Base-by-base conservation (phyloP, 2,797 vertebrate genomes). In the Novumbra hubbsi region DNA sequence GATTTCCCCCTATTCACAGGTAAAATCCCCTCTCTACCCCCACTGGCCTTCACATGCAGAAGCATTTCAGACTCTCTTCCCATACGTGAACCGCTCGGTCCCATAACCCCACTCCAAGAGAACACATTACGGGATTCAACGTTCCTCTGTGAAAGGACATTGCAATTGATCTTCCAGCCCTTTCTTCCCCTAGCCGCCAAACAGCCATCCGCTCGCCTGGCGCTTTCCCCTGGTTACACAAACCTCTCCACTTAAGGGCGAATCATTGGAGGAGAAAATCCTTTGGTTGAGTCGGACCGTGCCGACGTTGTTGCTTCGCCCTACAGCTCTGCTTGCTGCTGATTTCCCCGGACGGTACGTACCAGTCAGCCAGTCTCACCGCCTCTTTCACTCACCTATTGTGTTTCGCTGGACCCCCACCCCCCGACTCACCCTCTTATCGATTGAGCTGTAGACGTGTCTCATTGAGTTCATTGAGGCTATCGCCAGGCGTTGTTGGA, bases 301-400 rank as follows among this genome's bases (percentile, higher is more conserved):
- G 52, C 52, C 52, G 19, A n/a, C 52, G 5, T 55, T 55, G 15
- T n/a, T 55, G 19, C 52, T n/a, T 55, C 3, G 21, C 12, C 21
- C 55, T 60, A 60, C 55, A 60, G 55, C 55, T 60, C 55, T 24
- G 55, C 55, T 24, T 4, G 4, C 55, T 24, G 24, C 55, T 93
- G 93, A 94, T 95, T 95, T 94, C 92, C 90, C 88, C 85, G 84
- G 93, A 94, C 91, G 93, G 94, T 91, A 5, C 21, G 55, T 24
- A 57, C 55, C 17, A 57, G 92, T 85, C 89, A 92, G 50, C 92
- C 91, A 86, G 88, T 80, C 89, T 87, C 78, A 66, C 60, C 83
- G 84, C 83, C 83, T 88, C 82, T 84, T 86, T 92, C 64, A 38
- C 74, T 41, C 69, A 73, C 71, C 87, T 92, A 93, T 92, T 92